Evolutionary conservation across 1,140 invertebrate genomes (phyloP), one percentile per base, ranked within the genome.

Genomic region (Oscheius sp.): DNA sequence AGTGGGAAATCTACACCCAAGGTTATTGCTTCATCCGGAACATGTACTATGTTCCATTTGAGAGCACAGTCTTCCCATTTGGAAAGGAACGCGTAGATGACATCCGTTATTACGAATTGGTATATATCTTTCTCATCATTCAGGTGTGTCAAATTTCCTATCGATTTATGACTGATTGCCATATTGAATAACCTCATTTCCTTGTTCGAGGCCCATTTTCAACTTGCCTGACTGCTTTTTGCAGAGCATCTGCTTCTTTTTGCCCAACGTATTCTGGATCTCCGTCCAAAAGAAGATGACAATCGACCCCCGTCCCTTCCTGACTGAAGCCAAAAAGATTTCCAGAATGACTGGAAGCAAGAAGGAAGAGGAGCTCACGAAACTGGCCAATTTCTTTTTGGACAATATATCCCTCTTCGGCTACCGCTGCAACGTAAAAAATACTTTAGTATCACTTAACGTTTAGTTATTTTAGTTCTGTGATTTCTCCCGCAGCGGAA

Each of bases 41-140:
- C 58, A 67, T 74, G n/a, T 82, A 82, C 62, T 75, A 79, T 68
- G 79, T 82, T 13, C 82, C 80, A n/a, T 62, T 79, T 23, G 75
- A 84, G 26, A 58, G 78, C 10, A 34, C 52, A 15, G 32, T 73
- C 18, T 69, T n/a, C 15, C 18, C 10, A 32, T 0, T 32, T 10
- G 42, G 63, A 20, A 23, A 55, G 15, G 42, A 32, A 13, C 73
- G 82, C 0, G 18, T 31, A 4, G 82, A 84, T 52, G 73, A 83
- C 23, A 75, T 84, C n/a, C 72, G 59, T 38, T 82, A 82, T 49
- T 82, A 82, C 61, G 65, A 76, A 74, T 82, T 82, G 80, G 82
- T 82, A 20, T 82, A 82, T 0, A 66, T 84, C 35, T 71, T 82
- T 26, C 61, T 82, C 18, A 80, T 80, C 42, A 55, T 84, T 7